Evolutionary conservation across 2,113 vertebrate genomes (phyloP), one percentile per base, ranked within the genome.

Genomic region (Eira barbara): DNA sequence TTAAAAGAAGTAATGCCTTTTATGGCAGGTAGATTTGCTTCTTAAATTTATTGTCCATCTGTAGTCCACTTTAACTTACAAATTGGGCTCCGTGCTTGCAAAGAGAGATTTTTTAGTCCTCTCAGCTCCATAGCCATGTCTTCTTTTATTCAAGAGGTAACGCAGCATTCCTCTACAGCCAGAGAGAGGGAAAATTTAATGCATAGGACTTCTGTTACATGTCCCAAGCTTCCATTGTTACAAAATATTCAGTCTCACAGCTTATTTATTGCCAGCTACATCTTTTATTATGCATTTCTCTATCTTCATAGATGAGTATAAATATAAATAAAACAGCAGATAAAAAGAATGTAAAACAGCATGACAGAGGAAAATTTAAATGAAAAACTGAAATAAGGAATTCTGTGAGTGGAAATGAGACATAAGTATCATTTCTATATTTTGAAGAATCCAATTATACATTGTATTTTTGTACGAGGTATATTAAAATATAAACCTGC

Each of bases 271-370:
- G 47, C 55, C 39, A 97, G 25, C 34, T 45, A 47, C 73, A 93
- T 67, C 34, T 21, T 94, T 34, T 93, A 96, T 90, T 91, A 95
- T 96, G 7, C 86, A 76, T 97, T 89, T 96, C 95, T 36, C 36
- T 73, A 61, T 91, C 88, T 95, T 97, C 69, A 95, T 80, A 98
- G 92, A 96, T 2, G 49, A 67, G 45, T 87, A 95, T 76, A 97
- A 97, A 91, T 95, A 82, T 96, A 98, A 98, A 91, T 98, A 96
- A 97, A 97, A 91, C 84, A 97, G 21, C n/a, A 98, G 88, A 95
- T 79, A 90, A 97, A 98, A 96, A 29, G 29, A 97, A 91, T 81
- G 11, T 87, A 98, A 97, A 98, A 93, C 42, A 94, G 3, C 39
- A 96, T 84, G 52, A 88, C 45, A 97, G 69, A 49, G 42, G 42